Evolutionary conservation across 1,140 invertebrate genomes (phyloP).

Genomic region (Proctacanthus coquilletti): DNA sequence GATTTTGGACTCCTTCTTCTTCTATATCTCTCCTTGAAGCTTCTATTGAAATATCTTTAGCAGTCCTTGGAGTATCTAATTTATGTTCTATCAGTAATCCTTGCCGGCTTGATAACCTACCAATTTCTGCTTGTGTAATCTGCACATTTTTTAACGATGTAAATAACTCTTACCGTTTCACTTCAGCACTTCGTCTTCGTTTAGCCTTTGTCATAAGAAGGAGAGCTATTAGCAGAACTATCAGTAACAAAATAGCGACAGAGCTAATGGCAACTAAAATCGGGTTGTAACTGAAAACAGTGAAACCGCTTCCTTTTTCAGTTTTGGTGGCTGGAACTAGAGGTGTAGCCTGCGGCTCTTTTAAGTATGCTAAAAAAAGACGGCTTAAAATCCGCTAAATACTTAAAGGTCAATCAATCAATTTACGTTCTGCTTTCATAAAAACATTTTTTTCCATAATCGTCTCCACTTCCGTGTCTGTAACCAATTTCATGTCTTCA

Average conservation of each 20-base stretch:
- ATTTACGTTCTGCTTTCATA: conserved; percentile 69
- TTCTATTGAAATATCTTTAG: too few relatives aligned
- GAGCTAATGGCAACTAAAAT: conserved; percentile 30
- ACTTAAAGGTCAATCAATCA: not conserved
- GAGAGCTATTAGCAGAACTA: conserved; percentile 43
- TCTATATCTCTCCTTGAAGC: too few relatives aligned
- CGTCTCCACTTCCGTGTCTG: conserved; percentile 53
- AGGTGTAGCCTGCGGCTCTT: conserved; percentile 38
- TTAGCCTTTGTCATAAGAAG: conserved; percentile 43
- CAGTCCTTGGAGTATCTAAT: too few relatives aligned
- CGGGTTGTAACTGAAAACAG: conserved; percentile 33
- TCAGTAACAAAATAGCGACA: conserved; percentile 39
- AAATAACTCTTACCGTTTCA: conserved; percentile 14
- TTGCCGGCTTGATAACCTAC: not conserved
- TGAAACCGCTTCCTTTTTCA: conserved; percentile 46
- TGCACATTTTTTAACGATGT: too few relatives aligned
- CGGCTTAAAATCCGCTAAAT: conserved; percentile 48
- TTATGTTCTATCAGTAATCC: too few relatives aligned
- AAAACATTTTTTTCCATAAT: conserved; percentile 58
- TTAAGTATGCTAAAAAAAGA: conserved; percentile 46
- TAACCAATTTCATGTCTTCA: conserved; percentile 59
- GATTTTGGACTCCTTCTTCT: conserved; percentile 17
- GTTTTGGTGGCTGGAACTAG: conserved; percentile 43
- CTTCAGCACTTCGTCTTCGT: conserved; percentile 31
- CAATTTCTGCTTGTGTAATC: too few relatives aligned